phyloP scores from a whole-genome alignment of 2,113 vertebrate genomes.

The Campylorhamphus procurvoides region DNA sequence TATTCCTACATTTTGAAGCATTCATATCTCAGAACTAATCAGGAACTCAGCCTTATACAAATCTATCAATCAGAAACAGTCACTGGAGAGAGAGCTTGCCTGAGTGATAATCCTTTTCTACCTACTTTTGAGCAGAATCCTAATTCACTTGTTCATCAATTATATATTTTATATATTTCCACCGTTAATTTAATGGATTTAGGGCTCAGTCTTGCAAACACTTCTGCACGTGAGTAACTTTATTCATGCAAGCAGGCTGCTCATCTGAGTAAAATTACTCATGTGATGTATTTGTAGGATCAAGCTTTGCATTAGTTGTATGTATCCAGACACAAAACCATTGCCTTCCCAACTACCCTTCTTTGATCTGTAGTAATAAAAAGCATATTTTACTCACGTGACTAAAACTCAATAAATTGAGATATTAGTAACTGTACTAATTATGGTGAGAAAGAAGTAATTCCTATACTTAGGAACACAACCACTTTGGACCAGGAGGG shows the following conservation, averaged over 20 bases:
- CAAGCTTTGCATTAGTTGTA: neutral
- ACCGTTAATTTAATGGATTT: slow-evolving; percentile 42
- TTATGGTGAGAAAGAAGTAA: neutral
- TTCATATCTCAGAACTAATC: slow-evolving; percentile 46
- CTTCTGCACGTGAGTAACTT: neutral
- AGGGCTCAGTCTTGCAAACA: slow-evolving; percentile 28
- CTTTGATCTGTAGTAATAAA: neutral
- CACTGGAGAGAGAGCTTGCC: neutral
- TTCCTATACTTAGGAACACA: neutral
- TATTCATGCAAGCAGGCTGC: neutral
- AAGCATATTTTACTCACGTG: neutral
- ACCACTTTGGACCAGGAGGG: neutral
- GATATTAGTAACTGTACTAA: neutral
- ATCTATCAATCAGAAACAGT: slow-evolving; percentile 33
- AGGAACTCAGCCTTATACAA: slow-evolving; percentile 21
- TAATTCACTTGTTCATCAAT: slow-evolving; percentile 61
- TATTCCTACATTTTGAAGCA: slow-evolving; percentile 41
- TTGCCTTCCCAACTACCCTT: neutral
- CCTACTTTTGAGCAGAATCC: slow-evolving; percentile 54
- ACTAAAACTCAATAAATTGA: neutral
- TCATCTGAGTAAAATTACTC: slow-evolving; percentile 9
- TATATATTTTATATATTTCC: slow-evolving; percentile 49
- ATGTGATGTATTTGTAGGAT: neutral
- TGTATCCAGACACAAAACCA: neutral
- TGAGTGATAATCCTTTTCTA: slow-evolving; percentile 63